phyloP scores from a whole-genome alignment of 2,888 invertebrate species.

The Meiosimyza platycephala region DNA sequence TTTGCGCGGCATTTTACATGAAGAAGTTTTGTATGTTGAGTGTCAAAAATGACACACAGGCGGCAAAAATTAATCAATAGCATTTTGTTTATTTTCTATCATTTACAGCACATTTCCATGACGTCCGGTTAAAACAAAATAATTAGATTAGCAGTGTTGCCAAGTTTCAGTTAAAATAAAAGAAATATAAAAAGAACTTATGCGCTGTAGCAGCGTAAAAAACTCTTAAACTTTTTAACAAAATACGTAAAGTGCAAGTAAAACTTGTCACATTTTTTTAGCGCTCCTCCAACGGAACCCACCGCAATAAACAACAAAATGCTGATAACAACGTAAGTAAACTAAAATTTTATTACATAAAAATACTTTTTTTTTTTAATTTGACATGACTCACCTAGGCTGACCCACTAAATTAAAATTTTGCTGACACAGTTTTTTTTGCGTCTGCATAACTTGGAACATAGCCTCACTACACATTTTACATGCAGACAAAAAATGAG shows the following conservation, averaged over 20 bases:
- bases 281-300: not conserved
- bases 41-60: conserved; percentile 5
- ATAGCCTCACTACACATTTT: not conserved
- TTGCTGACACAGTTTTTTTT: not conserved
- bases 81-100: conserved; percentile 1
- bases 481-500: no score
- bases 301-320: conserved; percentile 43
- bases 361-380: not conserved
- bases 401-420: conserved; percentile 12
- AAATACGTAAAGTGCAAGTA: not conserved
- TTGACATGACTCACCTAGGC: not conserved
- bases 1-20: not conserved
- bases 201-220: not conserved
- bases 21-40: not conserved
- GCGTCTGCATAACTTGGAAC: not conserved
- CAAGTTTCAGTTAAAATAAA: not conserved
- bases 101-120: conserved; percentile 13
- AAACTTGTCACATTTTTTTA: not conserved
- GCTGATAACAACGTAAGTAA: conserved; percentile 62
- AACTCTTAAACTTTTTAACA: not conserved
- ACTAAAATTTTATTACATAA: not conserved
- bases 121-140: not conserved
- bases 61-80: not conserved
- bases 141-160: not conserved
- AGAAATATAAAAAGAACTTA: not conserved